These are phyloP conservation scores for Cephus cinctus DNA, from an alignment of 1,140 invertebrate genomes.

Conservation along the genomic window DNA sequence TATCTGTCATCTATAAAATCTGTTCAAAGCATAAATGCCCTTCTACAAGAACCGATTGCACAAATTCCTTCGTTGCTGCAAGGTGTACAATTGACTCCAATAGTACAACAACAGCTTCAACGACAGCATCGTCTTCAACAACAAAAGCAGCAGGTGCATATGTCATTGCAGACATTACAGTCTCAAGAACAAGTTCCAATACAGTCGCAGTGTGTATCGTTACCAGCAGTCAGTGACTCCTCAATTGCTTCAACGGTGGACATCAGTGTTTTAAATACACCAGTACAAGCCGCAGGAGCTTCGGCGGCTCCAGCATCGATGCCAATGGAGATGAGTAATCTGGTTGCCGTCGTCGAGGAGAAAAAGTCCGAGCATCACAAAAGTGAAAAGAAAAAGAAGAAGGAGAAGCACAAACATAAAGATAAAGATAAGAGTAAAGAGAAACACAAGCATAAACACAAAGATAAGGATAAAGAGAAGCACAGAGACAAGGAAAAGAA, in stretches of 20 bases:
- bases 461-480: constrained; percentile 63
- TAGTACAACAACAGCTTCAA: constrained; percentile 11
- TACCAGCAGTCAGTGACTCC: constrained; percentile 9
- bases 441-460: constrained; percentile 66
- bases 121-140: constrained; percentile 9
- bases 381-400: constrained; percentile 64
- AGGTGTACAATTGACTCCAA: constrained; percentile 13
- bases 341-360: constrained; percentile 29
- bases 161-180: constrained; percentile 6
- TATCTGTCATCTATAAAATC: constrained; percentile 47
- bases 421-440: constrained; percentile 66
- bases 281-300: constrained; percentile 10
- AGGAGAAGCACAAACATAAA: constrained; percentile 67
- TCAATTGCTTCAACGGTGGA: constrained; percentile 29
- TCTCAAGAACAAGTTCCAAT: constrained; percentile 10
- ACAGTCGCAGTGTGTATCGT: constrained; percentile 1
- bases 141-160: constrained; percentile 14
- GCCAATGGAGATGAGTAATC: not conserved
- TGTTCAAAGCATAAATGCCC: constrained; percentile 47
- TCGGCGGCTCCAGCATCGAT: constrained; percentile 6
- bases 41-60: constrained; percentile 44
- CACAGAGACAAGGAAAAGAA: constrained; percentile 56
- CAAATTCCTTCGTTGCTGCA: constrained; percentile 42
- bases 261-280: constrained; percentile 27
- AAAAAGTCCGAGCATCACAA: constrained; percentile 54